Percentiles rank a stretch among this genome's conserved stretches.
phyloP scores from a whole-genome alignment of 2,888 invertebrate genomes.

The Andrena fulva region DNA sequence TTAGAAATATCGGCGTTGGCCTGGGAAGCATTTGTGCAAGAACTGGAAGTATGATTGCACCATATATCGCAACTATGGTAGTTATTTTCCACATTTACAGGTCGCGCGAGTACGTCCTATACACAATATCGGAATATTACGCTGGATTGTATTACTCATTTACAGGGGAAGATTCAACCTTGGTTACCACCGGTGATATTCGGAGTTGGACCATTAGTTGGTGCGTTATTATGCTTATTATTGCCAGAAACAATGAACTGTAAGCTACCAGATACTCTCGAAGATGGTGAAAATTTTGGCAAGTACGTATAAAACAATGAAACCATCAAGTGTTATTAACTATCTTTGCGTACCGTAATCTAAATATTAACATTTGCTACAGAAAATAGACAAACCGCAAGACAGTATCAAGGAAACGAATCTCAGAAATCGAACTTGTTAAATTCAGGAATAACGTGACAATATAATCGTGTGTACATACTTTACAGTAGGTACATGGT shows the following conservation, averaged over 20 bases:
- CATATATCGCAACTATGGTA: conserved; percentile 90
- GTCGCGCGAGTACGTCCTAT: background rate
- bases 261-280: conserved; percentile 85
- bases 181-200: conserved; percentile 85
- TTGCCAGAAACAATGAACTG: conserved; percentile 86
- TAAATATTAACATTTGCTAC: conserved; percentile 7
- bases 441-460: background rate
- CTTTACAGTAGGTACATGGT: conserved; percentile 8
- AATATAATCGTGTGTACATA: conserved; percentile 12
- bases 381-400: conserved; percentile 47
- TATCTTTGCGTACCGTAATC: background rate
- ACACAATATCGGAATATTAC: background rate
- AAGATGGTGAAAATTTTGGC: conserved; percentile 85
- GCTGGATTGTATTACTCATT: conserved; percentile 17
- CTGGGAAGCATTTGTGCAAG: conserved; percentile 94
- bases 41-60: conserved; percentile 94
- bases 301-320: conserved; percentile 75
- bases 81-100: conserved; percentile 18
- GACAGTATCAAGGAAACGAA: background rate
- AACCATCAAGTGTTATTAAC: background rate
- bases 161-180: conserved; percentile 73
- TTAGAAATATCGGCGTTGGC: conserved; percentile 94
- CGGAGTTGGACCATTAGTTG: conserved; percentile 84
- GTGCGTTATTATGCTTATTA: conserved; percentile 84
- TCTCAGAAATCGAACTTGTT: background rate